Percentiles rank a stretch among this genome's conserved stretches.
These are phyloP conservation scores for Scomberomorus guttatus DNA, from an alignment of 2,797 vertebrate genomes.

Conservation along the genomic window DNA sequence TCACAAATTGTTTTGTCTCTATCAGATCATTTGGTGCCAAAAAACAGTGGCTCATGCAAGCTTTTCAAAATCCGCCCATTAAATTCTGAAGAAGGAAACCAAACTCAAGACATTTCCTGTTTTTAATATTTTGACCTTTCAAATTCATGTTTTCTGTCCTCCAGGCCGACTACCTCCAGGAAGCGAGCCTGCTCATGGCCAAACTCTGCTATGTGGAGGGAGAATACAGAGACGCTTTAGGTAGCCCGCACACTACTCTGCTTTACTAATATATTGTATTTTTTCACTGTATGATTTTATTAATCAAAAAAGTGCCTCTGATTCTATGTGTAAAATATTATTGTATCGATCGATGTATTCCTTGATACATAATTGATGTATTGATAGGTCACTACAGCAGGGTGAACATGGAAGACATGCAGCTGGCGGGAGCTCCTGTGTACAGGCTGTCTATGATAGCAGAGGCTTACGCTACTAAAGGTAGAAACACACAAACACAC, in stretches of 20 bases:
- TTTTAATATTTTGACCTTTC: not conserved
- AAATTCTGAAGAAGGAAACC: not conserved
- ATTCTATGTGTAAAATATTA: not conserved
- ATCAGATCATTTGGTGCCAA: not conserved
- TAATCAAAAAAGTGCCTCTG: not conserved
- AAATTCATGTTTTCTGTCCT: not conserved
- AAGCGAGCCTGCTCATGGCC: conserved; percentile 94
- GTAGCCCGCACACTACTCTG: conserved; percentile 44
- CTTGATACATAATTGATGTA: not conserved
- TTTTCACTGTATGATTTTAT: not conserved
- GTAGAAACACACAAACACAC: conserved; percentile 71
- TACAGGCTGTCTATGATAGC: conserved; percentile 96
- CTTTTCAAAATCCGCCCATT: not conserved
- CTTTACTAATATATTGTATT: not conserved
- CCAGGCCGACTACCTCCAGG: conserved; percentile 95
- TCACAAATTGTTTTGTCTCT: not conserved
- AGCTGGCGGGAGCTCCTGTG: conserved; percentile 89
- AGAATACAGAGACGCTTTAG: conserved; percentile 91
- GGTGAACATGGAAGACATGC: conserved; percentile 92
- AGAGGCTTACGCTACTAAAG: conserved; percentile 97
- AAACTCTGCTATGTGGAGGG: conserved; percentile 96
- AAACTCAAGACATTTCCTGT: not conserved
- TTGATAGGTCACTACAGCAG: conserved; percentile 88
- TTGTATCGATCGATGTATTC: accelerated
- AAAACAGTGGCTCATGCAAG: not conserved